Evolutionary conservation across 2,113 vertebrate genomes (phyloP).

Genomic region (Eptesicus fuscus): DNA sequence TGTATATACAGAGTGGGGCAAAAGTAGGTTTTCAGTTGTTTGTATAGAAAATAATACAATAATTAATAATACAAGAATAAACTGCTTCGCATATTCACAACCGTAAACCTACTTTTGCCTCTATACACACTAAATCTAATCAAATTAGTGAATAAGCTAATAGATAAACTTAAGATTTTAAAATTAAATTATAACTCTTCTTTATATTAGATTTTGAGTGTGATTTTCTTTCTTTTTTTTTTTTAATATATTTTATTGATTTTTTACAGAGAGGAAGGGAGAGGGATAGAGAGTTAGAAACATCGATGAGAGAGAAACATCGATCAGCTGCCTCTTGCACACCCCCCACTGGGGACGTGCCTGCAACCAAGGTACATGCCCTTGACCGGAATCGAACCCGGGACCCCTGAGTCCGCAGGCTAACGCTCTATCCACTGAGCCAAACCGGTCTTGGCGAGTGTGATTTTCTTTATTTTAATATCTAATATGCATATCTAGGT

Average conservation of each 20-base stretch:
- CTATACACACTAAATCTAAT: not conserved
- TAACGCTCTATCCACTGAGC: no score
- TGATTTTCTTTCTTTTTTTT: slow-evolving; percentile 39
- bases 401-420: no score
- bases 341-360: no score
- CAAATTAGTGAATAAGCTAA: not conserved
- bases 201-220: slow-evolving; percentile 16
- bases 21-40: not conserved
- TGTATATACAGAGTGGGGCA: not conserved
- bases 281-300: no score
- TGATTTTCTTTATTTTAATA: slow-evolving; percentile 22
- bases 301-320: no score
- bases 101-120: not conserved
- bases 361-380: no score
- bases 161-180: not conserved
- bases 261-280: no score
- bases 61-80: not conserved
- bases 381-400: no score
- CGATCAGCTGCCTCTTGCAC: no score
- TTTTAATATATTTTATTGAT: no score
- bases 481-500: not conserved
- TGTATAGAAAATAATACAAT: not conserved
- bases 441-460: no score
- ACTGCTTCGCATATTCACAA: not conserved
- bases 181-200: slow-evolving; percentile 6